Base-by-base conservation (phyloP, 30 jellyfish, hydroid and myxozoan species). In the Aurelia coerulea region DNA sequence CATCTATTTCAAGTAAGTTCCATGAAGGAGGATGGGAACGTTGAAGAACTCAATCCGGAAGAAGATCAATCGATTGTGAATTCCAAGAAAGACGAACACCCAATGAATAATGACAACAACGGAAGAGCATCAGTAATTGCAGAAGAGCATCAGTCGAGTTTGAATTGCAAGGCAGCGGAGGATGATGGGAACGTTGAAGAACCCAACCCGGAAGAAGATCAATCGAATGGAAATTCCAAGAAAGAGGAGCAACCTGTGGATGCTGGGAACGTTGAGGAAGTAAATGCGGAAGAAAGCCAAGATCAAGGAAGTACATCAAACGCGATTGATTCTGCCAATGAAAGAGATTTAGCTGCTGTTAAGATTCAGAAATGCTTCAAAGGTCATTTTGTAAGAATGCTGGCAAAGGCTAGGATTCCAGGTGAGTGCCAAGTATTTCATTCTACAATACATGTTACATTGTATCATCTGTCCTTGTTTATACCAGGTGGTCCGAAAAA, bases 291-390 rank as follows among this genome's bases (percentile, higher is more conserved):
- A 10, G 84, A 68, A 8, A 19, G 3, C 1, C 62, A 46, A 7
- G 64, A 41, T 41, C 76, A 73, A 23, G 70, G 23, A 23, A 51
- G 77, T 29, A 2, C 70, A 17, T 60, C 70, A 13, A 37, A 60
- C 4, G 51, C 29, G 65, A 18, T 80, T 53, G 78, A 66, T 16
- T 29, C 19, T 39, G 52, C 15, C 15, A 10, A 18, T 17, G 81
- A 78, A 33, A 46, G 87, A 60, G 65, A 64, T n/a, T 29, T 9
- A 2, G 97, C 97, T 17, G 98, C 98, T 14, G 62, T 69, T 18
- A 81, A 78, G 62, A 87, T 92, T 18, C 97, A 92, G 68, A 92
- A 97, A 10, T 73, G 46, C 66, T 87, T 87, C 73, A 87, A 85
- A 58, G 97, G 98, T 2, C 69, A 53, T 83, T 76, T 64, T 46